phyloP scores from a whole-genome alignment of 1,140 invertebrate genomes.

The Bombus picipes region DNA sequence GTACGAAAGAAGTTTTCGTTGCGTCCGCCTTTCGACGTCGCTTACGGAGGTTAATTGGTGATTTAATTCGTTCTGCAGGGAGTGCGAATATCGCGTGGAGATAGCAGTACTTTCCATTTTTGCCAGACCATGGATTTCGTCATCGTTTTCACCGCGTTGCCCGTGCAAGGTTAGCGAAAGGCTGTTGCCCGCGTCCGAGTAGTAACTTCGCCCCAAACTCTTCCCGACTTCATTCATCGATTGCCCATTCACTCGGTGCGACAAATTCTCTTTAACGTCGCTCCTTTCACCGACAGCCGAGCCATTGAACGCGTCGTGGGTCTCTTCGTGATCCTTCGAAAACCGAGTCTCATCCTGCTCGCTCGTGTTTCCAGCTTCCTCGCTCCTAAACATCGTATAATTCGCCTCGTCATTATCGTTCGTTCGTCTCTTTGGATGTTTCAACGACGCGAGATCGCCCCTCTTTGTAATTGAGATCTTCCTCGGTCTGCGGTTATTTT shows the following conservation, averaged over 20 bases:
- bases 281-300: slow-evolving; percentile 25
- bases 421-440: neutral
- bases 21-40: neutral
- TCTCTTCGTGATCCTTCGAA: slow-evolving; percentile 14
- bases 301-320: slow-evolving; percentile 22
- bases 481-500: neutral
- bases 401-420: neutral
- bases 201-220: neutral
- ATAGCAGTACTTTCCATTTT: neutral
- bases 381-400: neutral
- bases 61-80: neutral
- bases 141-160: neutral
- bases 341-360: neutral
- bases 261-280: slow-evolving; percentile 35
- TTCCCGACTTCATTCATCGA: slow-evolving; percentile 43
- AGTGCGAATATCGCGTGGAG: neutral
- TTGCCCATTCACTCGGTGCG: slow-evolving; percentile 32
- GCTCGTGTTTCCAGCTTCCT: neutral
- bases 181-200: neutral
- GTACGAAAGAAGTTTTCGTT: neutral
- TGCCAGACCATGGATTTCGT: neutral
- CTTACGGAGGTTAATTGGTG: neutral
- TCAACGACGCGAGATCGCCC: neutral
- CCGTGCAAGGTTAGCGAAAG: neutral
- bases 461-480: neutral